Evolutionary conservation across 2,113 vertebrate species (phyloP).

Genomic region (Phrynocephalus versicolor): DNA sequence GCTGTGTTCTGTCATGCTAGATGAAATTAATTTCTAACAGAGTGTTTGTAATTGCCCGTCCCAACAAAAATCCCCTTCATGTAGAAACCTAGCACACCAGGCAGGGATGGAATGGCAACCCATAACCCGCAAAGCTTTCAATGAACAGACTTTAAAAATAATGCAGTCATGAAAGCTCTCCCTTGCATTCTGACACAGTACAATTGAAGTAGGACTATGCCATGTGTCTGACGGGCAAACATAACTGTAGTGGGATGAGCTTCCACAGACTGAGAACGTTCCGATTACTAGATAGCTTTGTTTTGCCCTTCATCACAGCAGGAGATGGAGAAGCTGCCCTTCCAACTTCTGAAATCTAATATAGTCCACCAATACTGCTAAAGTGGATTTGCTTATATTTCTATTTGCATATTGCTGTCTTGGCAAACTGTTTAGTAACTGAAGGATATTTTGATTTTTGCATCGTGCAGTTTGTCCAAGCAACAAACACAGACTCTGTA

Average conservation of each 20-base stretch:
- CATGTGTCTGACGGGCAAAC: not conserved
- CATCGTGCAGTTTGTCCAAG: not conserved
- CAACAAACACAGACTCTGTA: not conserved
- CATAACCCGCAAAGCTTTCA: not conserved
- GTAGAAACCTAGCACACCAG: not conserved
- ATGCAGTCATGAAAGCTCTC: not conserved
- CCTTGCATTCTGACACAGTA: not conserved
- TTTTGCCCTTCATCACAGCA: not conserved
- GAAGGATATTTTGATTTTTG: constrained; percentile 3
- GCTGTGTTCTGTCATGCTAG: too few relatives aligned
- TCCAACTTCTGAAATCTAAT: not conserved
- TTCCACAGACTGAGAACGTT: too few relatives aligned
- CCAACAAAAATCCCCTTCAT: not conserved
- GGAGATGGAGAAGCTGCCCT: not conserved
- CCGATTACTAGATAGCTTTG: too few relatives aligned
- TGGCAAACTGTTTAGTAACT: constrained; percentile 3
- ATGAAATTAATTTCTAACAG: too few relatives aligned
- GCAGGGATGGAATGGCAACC: not conserved
- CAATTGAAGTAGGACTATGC: not conserved
- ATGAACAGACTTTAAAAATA: not conserved
- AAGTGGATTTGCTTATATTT: not conserved
- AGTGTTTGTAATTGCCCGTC: too few relatives aligned
- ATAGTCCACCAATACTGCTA: not conserved
- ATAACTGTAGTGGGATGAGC: not conserved
- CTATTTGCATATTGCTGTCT: not conserved